Percentiles rank a stretch among this genome's conserved stretches.
Conservation (phyloP, 2,113 vertebrate genomes). For the Cyrtonyx montezumae region DNA sequence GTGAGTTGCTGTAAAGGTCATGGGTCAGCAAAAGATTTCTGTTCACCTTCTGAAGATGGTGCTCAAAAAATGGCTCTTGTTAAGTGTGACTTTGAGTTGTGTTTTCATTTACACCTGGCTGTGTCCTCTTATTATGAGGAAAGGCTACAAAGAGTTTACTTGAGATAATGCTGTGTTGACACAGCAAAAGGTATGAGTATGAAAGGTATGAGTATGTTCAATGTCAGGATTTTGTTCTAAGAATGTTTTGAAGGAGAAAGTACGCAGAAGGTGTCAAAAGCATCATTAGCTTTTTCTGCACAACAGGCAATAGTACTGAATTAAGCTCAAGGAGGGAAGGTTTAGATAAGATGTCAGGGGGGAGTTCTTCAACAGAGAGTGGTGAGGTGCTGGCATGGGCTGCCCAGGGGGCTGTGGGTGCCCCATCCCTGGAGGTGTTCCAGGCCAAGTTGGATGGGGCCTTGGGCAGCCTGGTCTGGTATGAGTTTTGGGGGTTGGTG, state of each 20-base stretch:
- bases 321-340: neutral
- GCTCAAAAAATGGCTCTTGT: neutral
- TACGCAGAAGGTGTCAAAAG: neutral
- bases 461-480: too few species aligned
- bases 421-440: too few species aligned
- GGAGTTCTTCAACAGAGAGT: too few species aligned
- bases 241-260: neutral
- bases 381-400: too few species aligned
- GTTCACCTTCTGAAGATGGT: neutral
- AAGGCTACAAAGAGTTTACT: neutral
- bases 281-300: fast-evolving
- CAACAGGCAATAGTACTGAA: neutral
- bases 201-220: neutral
- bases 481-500: too few species aligned
- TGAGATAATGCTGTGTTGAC: neutral
- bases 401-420: too few species aligned
- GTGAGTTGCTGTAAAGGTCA: too few species aligned
- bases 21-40: neutral
- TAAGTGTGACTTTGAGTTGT: neutral
- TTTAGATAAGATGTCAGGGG: too few species aligned
- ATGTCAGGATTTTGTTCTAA: neutral
- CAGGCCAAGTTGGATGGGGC: too few species aligned
- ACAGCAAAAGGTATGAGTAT: neutral
- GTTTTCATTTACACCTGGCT: neutral
- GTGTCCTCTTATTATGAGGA: neutral